Evolutionary conservation across 2,888 invertebrate species (phyloP).

Genomic region (Pseudeuparius sepicola): DNA sequence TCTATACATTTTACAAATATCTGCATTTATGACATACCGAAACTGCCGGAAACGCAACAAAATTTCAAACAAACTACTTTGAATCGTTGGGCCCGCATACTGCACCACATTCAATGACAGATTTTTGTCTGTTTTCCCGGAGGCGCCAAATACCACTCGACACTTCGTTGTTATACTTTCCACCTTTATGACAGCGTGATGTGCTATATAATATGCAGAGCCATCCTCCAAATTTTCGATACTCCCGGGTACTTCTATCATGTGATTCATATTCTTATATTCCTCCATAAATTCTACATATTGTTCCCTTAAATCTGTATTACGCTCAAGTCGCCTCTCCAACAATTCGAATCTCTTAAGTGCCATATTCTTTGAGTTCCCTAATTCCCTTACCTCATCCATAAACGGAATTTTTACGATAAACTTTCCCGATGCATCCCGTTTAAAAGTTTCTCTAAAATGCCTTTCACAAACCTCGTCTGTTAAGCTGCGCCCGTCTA

Average conservation of each 20-base stretch:
- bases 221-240: constrained; percentile 5
- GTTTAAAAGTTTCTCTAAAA: too few relatives aligned
- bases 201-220: constrained; percentile 20
- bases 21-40: constrained; percentile 8
- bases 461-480: too few relatives aligned
- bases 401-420: too few relatives aligned
- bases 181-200: constrained; percentile 23
- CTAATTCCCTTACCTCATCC: too few relatives aligned
- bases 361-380: constrained; percentile 16
- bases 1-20: too few relatives aligned
- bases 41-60: constrained; percentile 8
- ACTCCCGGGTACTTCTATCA: constrained; percentile 12
- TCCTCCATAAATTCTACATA: constrained; percentile 20
- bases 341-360: constrained; percentile 16
- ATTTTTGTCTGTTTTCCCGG: constrained; percentile 17
- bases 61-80: constrained; percentile 8
- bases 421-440: too few relatives aligned
- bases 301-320: constrained; percentile 12
- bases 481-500: too few relatives aligned
- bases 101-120: constrained; percentile 9
- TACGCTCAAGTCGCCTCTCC: constrained; percentile 15
- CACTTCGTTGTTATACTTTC: too few relatives aligned
- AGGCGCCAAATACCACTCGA: constrained; percentile 26
- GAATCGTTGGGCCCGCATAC: constrained; percentile 6
- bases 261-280: constrained; percentile 19